These are phyloP conservation scores for Phasia obesa DNA, from an alignment of 2,888 invertebrate species.

Conservation along the genomic window DNA sequence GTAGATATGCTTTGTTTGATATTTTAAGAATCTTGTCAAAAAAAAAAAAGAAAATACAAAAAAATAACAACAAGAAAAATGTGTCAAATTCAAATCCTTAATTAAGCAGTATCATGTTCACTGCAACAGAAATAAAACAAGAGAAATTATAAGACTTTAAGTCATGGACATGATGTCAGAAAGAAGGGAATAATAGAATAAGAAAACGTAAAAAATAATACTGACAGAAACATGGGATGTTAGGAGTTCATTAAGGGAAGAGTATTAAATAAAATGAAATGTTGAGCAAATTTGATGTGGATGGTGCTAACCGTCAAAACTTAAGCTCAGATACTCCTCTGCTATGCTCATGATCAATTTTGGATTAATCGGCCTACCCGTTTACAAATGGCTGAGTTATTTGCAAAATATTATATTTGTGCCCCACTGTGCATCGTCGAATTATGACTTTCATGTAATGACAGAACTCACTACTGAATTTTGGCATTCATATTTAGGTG, in stretches of 20 bases:
- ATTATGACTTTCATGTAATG: no score
- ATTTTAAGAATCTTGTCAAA: constrained; percentile 44
- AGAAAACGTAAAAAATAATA: background rate
- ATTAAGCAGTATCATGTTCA: constrained; percentile 73
- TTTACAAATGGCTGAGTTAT: no score
- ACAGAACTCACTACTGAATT: no score
- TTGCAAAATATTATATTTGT: no score
- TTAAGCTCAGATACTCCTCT: no score
- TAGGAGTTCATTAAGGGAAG: background rate
- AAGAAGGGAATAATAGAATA: background rate
- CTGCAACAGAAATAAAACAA: constrained; percentile 51
- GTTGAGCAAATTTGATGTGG: no score
- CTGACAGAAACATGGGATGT: background rate
- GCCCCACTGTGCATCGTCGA: no score
- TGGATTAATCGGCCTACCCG: no score
- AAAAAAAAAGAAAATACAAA: constrained; percentile 3
- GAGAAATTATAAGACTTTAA: constrained; percentile 36
- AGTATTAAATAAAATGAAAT: no score
- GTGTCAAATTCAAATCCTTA: constrained; percentile 71
- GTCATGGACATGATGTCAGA: constrained; percentile 40
- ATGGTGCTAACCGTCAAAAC: no score
- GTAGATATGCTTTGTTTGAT: constrained; percentile 34
- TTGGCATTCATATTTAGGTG: no score
- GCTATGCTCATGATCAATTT: no score
- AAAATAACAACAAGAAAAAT: constrained; percentile 42